A percentile compares a stretch with the other conserved stretches of the same genome.
phyloP scores from a whole-genome alignment of 2,888 invertebrate species.

The Dascillus cervinus region DNA sequence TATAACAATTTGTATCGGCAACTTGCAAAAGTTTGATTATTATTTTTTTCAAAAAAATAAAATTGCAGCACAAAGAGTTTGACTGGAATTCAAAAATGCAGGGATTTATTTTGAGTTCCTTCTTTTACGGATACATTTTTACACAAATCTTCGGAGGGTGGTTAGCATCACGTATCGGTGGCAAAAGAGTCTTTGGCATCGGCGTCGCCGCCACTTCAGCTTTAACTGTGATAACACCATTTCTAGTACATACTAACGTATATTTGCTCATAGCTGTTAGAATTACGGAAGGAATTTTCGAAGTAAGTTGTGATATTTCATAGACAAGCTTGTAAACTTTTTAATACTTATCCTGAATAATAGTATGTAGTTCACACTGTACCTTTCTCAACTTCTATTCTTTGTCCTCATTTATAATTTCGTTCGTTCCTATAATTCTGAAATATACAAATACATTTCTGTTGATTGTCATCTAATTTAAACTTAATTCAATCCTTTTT shows the following conservation, averaged over 20 bases:
- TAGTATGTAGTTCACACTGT: too few relatives aligned
- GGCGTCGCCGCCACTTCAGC: constrained; percentile 73
- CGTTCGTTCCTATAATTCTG: too few relatives aligned
- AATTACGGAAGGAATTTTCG: constrained; percentile 33
- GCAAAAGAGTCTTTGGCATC: constrained; percentile 71
- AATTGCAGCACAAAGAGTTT: constrained; percentile 60
- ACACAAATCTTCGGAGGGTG: constrained; percentile 81
- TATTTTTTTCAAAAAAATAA: neutral
- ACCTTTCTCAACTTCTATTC: too few relatives aligned
- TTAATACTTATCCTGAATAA: too few relatives aligned
- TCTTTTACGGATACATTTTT: constrained; percentile 83
- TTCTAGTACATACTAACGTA: constrained; percentile 65
- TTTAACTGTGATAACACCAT: constrained; percentile 72
- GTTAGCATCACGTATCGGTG: constrained; percentile 77
- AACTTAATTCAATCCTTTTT: constrained; percentile 10
- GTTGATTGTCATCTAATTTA: too few relatives aligned
- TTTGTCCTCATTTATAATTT: too few relatives aligned
- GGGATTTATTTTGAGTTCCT: constrained; percentile 74
- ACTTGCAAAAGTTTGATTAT: too few relatives aligned
- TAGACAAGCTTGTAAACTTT: too few relatives aligned
- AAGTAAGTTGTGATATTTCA: too few relatives aligned
- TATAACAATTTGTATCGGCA: neutral
- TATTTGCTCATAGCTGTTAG: constrained; percentile 63
- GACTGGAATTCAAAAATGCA: constrained; percentile 72
- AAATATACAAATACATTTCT: too few relatives aligned